phyloP scores from a whole-genome alignment of 2,113 vertebrate species.

The Crotalus tigris region DNA sequence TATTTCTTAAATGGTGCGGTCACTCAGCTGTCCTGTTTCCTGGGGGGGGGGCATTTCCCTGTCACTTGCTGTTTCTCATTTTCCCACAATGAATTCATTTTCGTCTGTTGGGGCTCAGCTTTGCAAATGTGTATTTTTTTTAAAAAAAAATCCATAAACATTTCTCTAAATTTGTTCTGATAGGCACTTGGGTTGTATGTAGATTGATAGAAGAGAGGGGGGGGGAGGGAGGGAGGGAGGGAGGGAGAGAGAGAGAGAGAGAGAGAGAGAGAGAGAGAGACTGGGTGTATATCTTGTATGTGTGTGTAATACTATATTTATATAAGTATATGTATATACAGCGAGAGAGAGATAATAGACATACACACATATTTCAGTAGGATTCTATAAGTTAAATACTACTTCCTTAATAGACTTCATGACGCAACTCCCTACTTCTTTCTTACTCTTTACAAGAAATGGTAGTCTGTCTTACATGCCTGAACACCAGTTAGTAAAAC shows the following conservation, averaged over 20 bases:
- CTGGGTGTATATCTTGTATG: too few species aligned
- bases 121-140: not conserved
- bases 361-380: not conserved
- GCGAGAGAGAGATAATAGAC: too few species aligned
- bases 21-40: not conserved
- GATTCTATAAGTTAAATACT: not conserved
- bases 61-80: not conserved
- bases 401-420: not conserved
- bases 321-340: too few species aligned
- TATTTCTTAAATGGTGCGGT: not conserved
- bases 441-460: not conserved
- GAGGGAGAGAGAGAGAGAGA: too few species aligned
- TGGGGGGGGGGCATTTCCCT: not conserved
- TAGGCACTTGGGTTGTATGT: not conserved
- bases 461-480: not conserved
- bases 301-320: too few species aligned
- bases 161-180: not conserved
- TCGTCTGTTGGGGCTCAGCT: not conserved
- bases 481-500: not conserved
- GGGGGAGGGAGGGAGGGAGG: too few species aligned
- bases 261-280: too few species aligned
- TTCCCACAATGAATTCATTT: not conserved
- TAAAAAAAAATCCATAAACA: not conserved
- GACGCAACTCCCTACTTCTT: not conserved
- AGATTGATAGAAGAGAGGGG: not conserved